Evolutionary conservation across 1,140 invertebrate species (phyloP), one percentile per base, ranked within the genome.

Genomic region (Eulimnadia texana): DNA sequence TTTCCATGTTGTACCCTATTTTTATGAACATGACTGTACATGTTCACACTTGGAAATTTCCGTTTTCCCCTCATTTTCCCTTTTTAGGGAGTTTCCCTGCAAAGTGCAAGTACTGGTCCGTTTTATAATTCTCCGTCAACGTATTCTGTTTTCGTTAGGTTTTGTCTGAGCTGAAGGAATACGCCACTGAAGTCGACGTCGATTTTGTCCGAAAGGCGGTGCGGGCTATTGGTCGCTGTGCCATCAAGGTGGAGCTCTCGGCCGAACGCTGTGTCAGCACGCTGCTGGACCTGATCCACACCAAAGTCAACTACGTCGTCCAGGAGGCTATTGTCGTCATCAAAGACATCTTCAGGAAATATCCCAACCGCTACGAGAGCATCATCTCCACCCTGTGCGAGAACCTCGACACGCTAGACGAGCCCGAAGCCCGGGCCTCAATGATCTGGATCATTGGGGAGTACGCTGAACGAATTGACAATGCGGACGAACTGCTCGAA

Each of bases 391-490:
- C 96, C 0, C 76, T 99, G 0, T 99, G 97, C 75, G 97, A 99
- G 76, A 99, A 99, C 77, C 76, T 99, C 59, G 97, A 99, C 70
- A 98, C 97, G 0, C 72, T 99, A 53, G 97, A 99, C 76, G 97
- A 99, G 71, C 96, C 97, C 0, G 97, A 99, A 76, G 97, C 97
- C 0, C 79, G 96, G 68, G 97, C 95, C 11, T 98, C 93, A 0
- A 99, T 99, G 97, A 98, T 99, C 65, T 99, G 97, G 97, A 99
- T 99, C 65, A 98, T 99, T 73, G 97, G 95, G 65, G 89, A 94
- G 72, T 99, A 99, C 75, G 97, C 97, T 0, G 97, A 99, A 70
- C 82, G 97, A 66, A 99, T 99, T 68, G 97, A 99, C 73, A 99
- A 99, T 75, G 97, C 97, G 11, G 96, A 99, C 71, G 97, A 99